These are phyloP conservation scores for Ectemnius continuus DNA, from an alignment of 2,888 invertebrate species.

Conservation along the genomic window DNA sequence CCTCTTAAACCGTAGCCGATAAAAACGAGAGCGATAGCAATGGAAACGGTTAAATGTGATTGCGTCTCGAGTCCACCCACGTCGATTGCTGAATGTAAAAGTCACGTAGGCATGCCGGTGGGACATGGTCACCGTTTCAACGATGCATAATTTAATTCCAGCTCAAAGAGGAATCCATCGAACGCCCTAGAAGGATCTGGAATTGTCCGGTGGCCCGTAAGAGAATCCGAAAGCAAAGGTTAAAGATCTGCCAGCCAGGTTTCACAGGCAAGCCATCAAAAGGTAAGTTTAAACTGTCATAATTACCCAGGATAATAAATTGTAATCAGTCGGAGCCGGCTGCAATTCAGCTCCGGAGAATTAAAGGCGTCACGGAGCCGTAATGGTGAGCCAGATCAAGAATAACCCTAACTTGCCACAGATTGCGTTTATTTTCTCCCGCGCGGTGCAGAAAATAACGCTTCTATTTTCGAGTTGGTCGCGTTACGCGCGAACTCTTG, in stretches of 20 bases:
- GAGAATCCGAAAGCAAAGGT: conserved; percentile 50
- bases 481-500: conserved; percentile 47
- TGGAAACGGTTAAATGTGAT: conserved; percentile 17
- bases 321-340: background rate
- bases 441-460: conserved; percentile 64
- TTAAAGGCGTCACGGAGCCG: conserved; percentile 30
- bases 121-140: conserved; percentile 33
- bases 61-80: conserved; percentile 39
- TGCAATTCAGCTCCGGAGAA: background rate
- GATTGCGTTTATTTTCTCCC: conserved; percentile 68
- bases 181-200: conserved; percentile 46
- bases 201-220: conserved; percentile 32
- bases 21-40: background rate
- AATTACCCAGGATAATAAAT: too few relatives aligned
- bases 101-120: conserved; percentile 42
- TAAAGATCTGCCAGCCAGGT: conserved; percentile 27
- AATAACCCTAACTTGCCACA: conserved; percentile 61
- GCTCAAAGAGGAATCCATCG: conserved; percentile 42
- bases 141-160: conserved; percentile 49
- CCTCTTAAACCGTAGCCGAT: background rate
- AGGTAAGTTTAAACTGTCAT: too few relatives aligned
- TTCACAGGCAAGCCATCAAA: too few relatives aligned
- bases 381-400: conserved; percentile 53
- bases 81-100: conserved; percentile 34
- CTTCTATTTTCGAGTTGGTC: conserved; percentile 64